These are phyloP conservation scores for Diarsia dahlii DNA, from an alignment of 2,888 invertebrate genomes.

Conservation along the genomic window DNA sequence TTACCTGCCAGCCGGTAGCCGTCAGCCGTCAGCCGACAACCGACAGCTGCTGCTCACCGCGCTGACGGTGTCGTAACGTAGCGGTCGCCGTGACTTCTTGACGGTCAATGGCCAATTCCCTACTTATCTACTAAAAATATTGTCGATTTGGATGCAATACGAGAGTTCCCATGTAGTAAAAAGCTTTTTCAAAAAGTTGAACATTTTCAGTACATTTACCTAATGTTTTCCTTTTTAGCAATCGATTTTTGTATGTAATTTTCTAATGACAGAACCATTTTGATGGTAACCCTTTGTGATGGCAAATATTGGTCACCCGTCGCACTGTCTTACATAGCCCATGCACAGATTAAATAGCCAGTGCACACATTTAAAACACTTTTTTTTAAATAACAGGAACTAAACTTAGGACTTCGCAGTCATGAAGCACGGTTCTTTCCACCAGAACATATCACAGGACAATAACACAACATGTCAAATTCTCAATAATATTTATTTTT, in stretches of 20 bases:
- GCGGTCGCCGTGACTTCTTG: background rate
- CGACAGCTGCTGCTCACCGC: background rate
- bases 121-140: constrained; percentile 12
- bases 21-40: constrained; percentile 23
- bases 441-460: constrained; percentile 9
- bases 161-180: background rate
- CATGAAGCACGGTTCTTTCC: background rate
- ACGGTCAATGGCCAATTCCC: constrained; percentile 31
- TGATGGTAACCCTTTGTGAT: background rate
- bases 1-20: constrained; percentile 23
- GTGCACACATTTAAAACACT: background rate
- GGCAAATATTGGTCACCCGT: background rate
- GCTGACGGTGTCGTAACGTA: constrained; percentile 13
- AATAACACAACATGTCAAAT: background rate
- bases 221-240: background rate
- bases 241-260: background rate
- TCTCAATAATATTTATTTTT: constrained; percentile 1
- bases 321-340: background rate
- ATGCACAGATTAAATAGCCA: background rate
- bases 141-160: background rate
- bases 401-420: background rate
- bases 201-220: background rate
- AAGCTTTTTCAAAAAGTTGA: background rate
- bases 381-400: background rate
- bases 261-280: background rate